Base-by-base conservation (phyloP, 2,888 invertebrate species). In the Pasiphila rectangulata region DNA sequence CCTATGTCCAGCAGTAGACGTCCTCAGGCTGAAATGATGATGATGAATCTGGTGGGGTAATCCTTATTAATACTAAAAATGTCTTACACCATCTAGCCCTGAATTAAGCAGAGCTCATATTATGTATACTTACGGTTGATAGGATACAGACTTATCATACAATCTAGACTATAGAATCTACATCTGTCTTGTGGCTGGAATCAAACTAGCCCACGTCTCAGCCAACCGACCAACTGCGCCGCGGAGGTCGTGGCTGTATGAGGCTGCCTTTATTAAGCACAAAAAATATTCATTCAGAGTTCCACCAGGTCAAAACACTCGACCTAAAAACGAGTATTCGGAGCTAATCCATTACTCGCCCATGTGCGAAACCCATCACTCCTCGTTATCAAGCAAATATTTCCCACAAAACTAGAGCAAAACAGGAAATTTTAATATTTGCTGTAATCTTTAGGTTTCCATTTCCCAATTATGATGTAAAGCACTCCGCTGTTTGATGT, bases 301-400 rank as follows among this genome's bases (percentile, higher is more conserved):
- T 32, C 16, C 16, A 10, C 10, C 10, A 10, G 32, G 32, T 32
- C 32, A 32, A 16, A 10, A 5, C 16, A 17, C 30, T 30, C 30
- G 30, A 32, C 32, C 32, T 10, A 32, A 32, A 30, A 32, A 32
- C 32, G 32, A 19, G 10, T 15, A 16, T 32, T 19, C 17, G 17
- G 10, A 9, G n/a, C 30, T 32, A 32, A 32, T 32, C 32, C 32
- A 32, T 32, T 30, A 39, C 29, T 9, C 12, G 9, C 5, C 25
- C 38, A 13, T 16, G 10, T 40, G 39, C 21, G 24, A 17, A 20
- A 15, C 10, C 21, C 39, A 40, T 40, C 39, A 40, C 21, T 40
- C 21, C 17, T 32, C 9, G 17, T 32, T 32, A 30, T 16, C 21
- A 27, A 25, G 10, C 17, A 19, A 38, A 27, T 27, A 27, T 19